These are phyloP conservation scores for Metacarcinus magister DNA, from an alignment of 2,888 invertebrate species.

Conservation along the genomic window DNA sequence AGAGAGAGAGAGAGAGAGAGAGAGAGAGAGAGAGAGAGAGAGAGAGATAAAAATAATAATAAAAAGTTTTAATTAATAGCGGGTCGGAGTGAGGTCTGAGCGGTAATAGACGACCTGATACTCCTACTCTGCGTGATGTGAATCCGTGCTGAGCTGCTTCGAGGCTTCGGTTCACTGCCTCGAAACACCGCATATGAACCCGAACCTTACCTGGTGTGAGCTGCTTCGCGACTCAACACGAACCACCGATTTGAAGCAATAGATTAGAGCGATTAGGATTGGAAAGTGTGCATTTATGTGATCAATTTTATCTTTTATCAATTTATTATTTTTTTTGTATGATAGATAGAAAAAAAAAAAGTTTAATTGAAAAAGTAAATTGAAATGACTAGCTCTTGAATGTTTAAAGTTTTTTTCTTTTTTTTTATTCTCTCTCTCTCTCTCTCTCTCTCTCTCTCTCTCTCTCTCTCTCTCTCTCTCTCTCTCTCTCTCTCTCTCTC, in stretches of 20 bases:
- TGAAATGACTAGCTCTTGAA: background rate
- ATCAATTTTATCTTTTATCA: background rate
- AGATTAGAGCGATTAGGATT: background rate
- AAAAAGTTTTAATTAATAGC: background rate
- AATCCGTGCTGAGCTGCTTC: background rate
- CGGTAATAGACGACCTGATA: background rate
- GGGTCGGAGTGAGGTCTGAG: background rate
- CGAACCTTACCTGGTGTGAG: background rate
- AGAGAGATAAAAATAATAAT: background rate
- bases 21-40: background rate
- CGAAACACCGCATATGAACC: background rate
- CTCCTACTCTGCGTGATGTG: background rate
- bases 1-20: conserved; percentile 30
- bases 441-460: conserved; percentile 42
- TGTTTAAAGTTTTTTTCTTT: background rate
- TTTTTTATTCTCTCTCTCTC: background rate
- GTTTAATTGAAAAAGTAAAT: background rate
- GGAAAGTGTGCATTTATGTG: conserved; percentile 6
- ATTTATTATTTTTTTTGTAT: too few relatives aligned
- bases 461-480: background rate
- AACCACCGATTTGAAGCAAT: conserved; percentile 9
- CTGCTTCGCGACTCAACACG: conserved; percentile 5
- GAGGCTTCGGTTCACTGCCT: conserved; percentile 18
- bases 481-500: conserved; percentile 51
- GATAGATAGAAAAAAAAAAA: background rate